Conservation (phyloP, 2,113 vertebrate genomes). For the Triplophysa rosa region DNA sequence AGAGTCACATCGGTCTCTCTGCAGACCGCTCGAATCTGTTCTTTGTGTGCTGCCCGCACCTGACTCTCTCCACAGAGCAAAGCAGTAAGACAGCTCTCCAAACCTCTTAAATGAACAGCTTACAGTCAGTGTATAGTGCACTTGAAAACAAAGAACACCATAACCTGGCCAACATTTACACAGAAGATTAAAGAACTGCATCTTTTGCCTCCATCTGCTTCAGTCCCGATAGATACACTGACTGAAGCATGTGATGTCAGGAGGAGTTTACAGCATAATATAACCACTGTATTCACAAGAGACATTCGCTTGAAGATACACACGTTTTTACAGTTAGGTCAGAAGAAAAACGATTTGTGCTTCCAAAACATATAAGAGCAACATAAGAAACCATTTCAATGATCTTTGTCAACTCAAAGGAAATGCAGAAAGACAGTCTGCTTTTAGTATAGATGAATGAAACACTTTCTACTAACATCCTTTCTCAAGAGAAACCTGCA, state of each 20-base stretch:
- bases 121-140: neutral
- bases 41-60: neutral
- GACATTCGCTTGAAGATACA: neutral
- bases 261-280: slow-evolving; percentile 24
- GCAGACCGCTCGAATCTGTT: neutral
- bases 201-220: neutral
- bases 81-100: neutral
- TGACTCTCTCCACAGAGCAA: neutral
- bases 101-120: neutral
- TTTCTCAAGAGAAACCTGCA: no score
- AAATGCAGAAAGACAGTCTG: no score
- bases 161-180: neutral
- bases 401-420: no score
- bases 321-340: no score
- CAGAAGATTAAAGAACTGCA: neutral
- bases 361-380: no score
- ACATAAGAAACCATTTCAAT: no score
- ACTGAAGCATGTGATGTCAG: slow-evolving; percentile 18
- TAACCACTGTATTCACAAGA: neutral
- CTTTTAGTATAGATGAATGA: no score
- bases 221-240: slow-evolving; percentile 11
- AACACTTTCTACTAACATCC: no score
- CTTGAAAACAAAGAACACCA: neutral
- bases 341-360: no score
- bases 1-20: neutral